phyloP scores from a whole-genome alignment of 2,797 vertebrate genomes.

The Gambusia yucatana region DNA sequence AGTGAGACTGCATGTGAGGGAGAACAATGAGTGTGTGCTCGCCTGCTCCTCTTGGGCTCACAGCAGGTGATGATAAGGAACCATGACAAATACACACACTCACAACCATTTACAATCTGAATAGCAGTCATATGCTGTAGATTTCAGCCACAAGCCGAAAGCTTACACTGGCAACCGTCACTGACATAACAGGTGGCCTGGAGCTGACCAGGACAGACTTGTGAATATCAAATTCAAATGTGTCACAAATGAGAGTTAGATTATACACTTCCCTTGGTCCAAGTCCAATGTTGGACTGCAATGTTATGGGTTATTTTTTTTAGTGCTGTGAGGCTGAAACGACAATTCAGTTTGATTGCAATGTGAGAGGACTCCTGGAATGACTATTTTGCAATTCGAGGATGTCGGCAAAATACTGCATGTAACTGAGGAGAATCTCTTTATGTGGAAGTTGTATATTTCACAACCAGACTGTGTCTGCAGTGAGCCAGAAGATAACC shows the following conservation, averaged over 20 bases:
- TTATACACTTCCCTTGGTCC: slow-evolving; percentile 64
- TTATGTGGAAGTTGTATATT: slow-evolving; percentile 59
- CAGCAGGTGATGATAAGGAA: slow-evolving; percentile 74
- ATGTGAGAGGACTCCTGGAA: slow-evolving; percentile 53
- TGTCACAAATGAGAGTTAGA: slow-evolving; percentile 75
- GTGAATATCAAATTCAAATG: slow-evolving; percentile 77
- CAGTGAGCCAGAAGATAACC: slow-evolving; percentile 60
- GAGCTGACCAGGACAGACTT: slow-evolving; percentile 77
- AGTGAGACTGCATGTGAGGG: slow-evolving; percentile 23
- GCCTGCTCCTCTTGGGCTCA: slow-evolving; percentile 39
- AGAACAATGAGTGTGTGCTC: slow-evolving; percentile 49
- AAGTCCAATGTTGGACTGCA: slow-evolving; percentile 35
- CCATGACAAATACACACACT: slow-evolving; percentile 72
- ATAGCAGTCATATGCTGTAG: slow-evolving; percentile 65
- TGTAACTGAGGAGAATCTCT: slow-evolving; percentile 58
- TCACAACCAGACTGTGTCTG: slow-evolving; percentile 45
- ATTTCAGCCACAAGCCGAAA: slow-evolving; percentile 57
- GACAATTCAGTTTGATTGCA: slow-evolving; percentile 66
- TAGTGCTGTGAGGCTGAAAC: slow-evolving; percentile 52
- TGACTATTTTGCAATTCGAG: slow-evolving; percentile 64
- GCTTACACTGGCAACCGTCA: slow-evolving; percentile 69
- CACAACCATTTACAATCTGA: slow-evolving; percentile 70
- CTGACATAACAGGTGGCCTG: slow-evolving; percentile 77
- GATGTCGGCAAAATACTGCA: slow-evolving; percentile 53
- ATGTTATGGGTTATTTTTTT: slow-evolving; percentile 10